These are phyloP conservation scores for Neocrepidodera transversa DNA, from an alignment of 2,888 invertebrate genomes.

Conservation along the genomic window DNA sequence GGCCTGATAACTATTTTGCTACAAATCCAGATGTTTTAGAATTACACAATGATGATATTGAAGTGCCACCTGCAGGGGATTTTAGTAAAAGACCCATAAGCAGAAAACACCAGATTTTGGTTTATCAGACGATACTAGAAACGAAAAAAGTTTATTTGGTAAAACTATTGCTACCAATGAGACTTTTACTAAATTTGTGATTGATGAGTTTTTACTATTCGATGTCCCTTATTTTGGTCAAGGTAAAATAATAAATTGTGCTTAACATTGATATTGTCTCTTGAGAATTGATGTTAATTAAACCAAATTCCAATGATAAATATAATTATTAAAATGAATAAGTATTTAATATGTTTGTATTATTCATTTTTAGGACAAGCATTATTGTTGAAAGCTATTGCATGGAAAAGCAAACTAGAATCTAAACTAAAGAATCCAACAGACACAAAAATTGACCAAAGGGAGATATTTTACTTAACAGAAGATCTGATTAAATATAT, in stretches of 20 bases:
- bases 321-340: too few relatives aligned
- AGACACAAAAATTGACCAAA: constrained; percentile 46
- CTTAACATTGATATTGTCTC: too few relatives aligned
- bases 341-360: too few relatives aligned
- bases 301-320: too few relatives aligned
- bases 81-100: constrained; percentile 77
- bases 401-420: constrained; percentile 80
- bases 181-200: constrained; percentile 78
- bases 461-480: constrained; percentile 64
- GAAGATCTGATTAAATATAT: constrained; percentile 78
- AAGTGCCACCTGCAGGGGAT: constrained; percentile 68
- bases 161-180: constrained; percentile 85
- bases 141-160: constrained; percentile 94
- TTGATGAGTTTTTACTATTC: constrained; percentile 84
- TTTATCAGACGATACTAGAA: constrained; percentile 80
- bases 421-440: constrained; percentile 72
- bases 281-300: too few relatives aligned
- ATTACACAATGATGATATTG: constrained; percentile 78
- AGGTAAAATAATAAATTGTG: too few relatives aligned
- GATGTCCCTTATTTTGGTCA: constrained; percentile 81
- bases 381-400: constrained; percentile 73
- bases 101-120: constrained; percentile 83
- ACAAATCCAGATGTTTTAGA: constrained; percentile 81
- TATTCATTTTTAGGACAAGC: constrained; percentile 63
- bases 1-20: constrained; percentile 90